Percentiles rank a stretch among this genome's conserved stretches.
Evolutionary conservation across 2,888 invertebrate species (phyloP).

Genomic region (Spodoptera picta): DNA sequence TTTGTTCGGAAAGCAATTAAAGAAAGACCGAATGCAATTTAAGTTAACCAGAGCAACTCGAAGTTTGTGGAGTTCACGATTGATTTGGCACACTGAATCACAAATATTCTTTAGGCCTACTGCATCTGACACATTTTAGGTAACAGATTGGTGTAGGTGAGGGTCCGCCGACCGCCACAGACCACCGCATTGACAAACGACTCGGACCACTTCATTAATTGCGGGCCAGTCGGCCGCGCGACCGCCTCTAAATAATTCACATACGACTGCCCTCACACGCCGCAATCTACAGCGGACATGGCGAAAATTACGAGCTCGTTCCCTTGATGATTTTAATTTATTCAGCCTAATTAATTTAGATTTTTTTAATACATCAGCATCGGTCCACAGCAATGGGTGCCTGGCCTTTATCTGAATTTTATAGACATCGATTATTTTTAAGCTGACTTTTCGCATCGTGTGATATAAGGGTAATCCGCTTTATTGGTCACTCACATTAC

Average conservation of each 20-base stretch:
- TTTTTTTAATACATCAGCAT: constrained; percentile 64
- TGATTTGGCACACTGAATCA: constrained; percentile 48
- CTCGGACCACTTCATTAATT: constrained; percentile 86
- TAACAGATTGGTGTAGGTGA: constrained; percentile 74
- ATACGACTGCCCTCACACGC: constrained; percentile 74
- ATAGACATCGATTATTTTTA: constrained; percentile 55
- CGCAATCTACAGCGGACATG: constrained; percentile 72
- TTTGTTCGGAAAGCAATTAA: constrained; percentile 35
- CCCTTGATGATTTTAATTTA: constrained; percentile 71
- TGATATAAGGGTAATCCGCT: constrained; percentile 49
- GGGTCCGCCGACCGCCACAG: constrained; percentile 71
- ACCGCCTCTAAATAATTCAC: constrained; percentile 86
- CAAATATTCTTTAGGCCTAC: constrained; percentile 55
- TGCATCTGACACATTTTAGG: constrained; percentile 74
- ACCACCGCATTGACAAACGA: constrained; percentile 84
- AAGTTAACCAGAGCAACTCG: constrained; percentile 27
- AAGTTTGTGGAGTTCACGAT: constrained; percentile 32
- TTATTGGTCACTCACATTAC: constrained; percentile 42
- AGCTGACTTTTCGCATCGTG: constrained; percentile 58
- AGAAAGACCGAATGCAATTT: constrained; percentile 22
- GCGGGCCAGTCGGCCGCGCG: constrained; percentile 78
- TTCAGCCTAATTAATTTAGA: constrained; percentile 72
- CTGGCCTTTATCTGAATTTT: constrained; percentile 48
- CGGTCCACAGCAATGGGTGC: constrained; percentile 42
- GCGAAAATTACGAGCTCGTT: constrained; percentile 70